Conservation (phyloP, 2,888 invertebrate genomes). For the Drosophila melanosoma region DNA sequence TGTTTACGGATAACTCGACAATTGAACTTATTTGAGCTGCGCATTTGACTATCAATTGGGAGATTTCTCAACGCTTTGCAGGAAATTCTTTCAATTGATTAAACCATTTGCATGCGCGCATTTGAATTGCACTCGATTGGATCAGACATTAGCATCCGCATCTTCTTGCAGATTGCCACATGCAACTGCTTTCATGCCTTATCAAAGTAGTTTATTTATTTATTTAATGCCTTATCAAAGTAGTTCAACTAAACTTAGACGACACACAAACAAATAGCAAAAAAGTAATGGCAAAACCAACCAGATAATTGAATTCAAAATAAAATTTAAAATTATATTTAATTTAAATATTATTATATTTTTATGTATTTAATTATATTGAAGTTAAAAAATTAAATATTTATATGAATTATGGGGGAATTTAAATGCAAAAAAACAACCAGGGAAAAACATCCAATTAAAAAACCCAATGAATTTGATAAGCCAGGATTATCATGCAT, state of each 20-base stretch:
- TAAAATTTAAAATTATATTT: neutral
- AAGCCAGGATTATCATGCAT: too few relatives aligned
- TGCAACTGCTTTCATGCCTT: slow-evolving; percentile 8
- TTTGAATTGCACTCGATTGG: slow-evolving; percentile 52
- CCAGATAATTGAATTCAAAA: neutral
- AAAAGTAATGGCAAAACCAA: neutral
- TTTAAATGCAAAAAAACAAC: neutral
- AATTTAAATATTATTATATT: neutral
- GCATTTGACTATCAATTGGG: slow-evolving; percentile 67
- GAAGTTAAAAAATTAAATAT: neutral
- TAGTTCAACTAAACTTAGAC: neutral
- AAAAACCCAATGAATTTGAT: too few relatives aligned
- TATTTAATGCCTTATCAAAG: neutral
- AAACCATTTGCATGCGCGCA: slow-evolving; percentile 61
- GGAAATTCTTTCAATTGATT: slow-evolving; percentile 67
- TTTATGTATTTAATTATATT: too few relatives aligned
- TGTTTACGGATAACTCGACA: slow-evolving; percentile 45
- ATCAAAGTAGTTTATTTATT: neutral
- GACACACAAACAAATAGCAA: neutral
- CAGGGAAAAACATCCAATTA: too few relatives aligned
- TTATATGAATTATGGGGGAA: neutral
- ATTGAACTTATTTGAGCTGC: slow-evolving; percentile 72
- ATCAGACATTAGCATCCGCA: neutral
- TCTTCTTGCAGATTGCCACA: slow-evolving; percentile 18
- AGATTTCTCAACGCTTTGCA: slow-evolving; percentile 46